A percentile compares a stretch with the other conserved stretches of the same genome.
phyloP scores from a whole-genome alignment of 2,797 vertebrate genomes.

The Astyanax mexicanus region DNA sequence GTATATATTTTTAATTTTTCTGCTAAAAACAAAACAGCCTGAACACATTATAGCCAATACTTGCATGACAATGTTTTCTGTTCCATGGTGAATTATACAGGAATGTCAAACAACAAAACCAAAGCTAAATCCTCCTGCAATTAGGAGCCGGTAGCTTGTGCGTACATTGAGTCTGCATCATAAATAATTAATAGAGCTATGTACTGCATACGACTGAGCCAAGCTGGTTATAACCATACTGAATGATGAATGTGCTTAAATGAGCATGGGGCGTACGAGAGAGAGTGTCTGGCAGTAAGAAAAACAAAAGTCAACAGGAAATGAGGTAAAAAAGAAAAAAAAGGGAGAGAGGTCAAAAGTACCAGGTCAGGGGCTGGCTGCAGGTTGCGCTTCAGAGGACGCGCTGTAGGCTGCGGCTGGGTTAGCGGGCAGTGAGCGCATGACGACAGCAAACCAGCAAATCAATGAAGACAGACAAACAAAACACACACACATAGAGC shows the following conservation, averaged over 20 bases:
- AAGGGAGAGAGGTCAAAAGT: constrained; percentile 76
- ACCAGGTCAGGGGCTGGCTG: constrained; percentile 76
- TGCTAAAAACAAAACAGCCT: too few relatives aligned
- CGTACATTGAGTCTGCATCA: constrained; percentile 4
- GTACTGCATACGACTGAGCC: constrained; percentile 3
- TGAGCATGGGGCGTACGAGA: not conserved
- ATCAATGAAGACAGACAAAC: constrained; percentile 70
- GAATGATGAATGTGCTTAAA: constrained; percentile 8
- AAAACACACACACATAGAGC: constrained; percentile 69
- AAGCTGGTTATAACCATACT: not conserved
- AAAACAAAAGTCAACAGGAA: constrained; percentile 5
- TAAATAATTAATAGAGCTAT: constrained; percentile 20
- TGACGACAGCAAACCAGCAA: constrained; percentile 63
- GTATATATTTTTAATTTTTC: too few relatives aligned
- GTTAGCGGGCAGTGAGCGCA: constrained; percentile 59
- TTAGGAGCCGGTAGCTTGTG: constrained; percentile 2
- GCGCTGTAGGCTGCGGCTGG: constrained; percentile 66
- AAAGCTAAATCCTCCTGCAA: constrained; percentile 11
- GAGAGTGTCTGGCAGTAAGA: not conserved
- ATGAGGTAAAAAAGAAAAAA: constrained; percentile 42
- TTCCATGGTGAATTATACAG: not conserved
- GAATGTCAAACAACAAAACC: constrained; percentile 11
- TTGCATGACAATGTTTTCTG: not conserved
- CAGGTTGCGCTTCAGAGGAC: constrained; percentile 77
- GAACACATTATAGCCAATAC: too few relatives aligned